These are phyloP conservation scores for Tryphoninae sp. DNA, from an alignment of 2,888 invertebrate species.

Conservation along the genomic window DNA sequence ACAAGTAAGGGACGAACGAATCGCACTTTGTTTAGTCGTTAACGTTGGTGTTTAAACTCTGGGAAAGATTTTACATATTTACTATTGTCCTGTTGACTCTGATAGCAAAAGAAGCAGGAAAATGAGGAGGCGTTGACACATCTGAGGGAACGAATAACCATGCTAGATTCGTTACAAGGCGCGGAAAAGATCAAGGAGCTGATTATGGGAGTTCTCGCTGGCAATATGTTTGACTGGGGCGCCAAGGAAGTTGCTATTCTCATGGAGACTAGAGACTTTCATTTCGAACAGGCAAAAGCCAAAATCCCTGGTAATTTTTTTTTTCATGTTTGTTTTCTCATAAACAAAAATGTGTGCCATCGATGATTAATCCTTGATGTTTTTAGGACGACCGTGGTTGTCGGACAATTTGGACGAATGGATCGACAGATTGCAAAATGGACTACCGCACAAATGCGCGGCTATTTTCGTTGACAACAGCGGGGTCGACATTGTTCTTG, in stretches of 20 bases:
- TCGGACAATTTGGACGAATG: slow-evolving; percentile 93
- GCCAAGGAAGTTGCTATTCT: slow-evolving; percentile 94
- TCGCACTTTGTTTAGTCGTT: neutral
- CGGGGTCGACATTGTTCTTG: slow-evolving; percentile 96
- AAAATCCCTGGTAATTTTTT: slow-evolving; percentile 87
- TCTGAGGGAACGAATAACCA: slow-evolving; percentile 86
- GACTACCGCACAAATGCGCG: slow-evolving; percentile 91
- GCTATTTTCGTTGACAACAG: slow-evolving; percentile 98
- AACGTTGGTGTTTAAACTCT: neutral
- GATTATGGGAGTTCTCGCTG: slow-evolving; percentile 85
- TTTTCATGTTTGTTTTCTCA: neutral
- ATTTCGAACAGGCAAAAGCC: slow-evolving; percentile 90
- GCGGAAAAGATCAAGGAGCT: slow-evolving; percentile 80
- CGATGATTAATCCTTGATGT: slow-evolving; percentile 22
- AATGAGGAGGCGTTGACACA: slow-evolving; percentile 90
- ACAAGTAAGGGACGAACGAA: slow-evolving; percentile 80
- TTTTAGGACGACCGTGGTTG: slow-evolving; percentile 92
- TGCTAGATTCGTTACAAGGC: slow-evolving; percentile 87
- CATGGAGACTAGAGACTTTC: slow-evolving; percentile 89
- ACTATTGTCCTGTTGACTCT: slow-evolving; percentile 77
- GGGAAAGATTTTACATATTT: slow-evolving; percentile 38
- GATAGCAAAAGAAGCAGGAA: slow-evolving; percentile 92
- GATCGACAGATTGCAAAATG: slow-evolving; percentile 86
- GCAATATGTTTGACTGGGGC: slow-evolving; percentile 99
- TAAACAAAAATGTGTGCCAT: neutral